Conservation (phyloP, 2,113 vertebrate species). For the Eulacestoma nigropectus region DNA sequence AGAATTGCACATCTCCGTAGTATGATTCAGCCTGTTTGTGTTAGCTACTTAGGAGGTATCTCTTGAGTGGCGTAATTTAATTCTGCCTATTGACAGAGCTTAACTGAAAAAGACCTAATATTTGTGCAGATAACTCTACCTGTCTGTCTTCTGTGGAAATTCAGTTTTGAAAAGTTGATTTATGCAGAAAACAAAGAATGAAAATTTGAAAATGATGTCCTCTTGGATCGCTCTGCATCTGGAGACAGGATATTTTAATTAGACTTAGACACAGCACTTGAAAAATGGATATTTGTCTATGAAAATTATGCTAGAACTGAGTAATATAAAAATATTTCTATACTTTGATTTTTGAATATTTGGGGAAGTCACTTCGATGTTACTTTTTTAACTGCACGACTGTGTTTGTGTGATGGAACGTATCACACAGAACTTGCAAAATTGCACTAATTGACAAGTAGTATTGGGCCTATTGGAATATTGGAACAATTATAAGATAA, state of each 20-base stretch:
- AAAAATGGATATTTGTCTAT: neutral
- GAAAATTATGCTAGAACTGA: neutral
- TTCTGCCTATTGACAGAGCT: neutral
- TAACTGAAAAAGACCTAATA: neutral
- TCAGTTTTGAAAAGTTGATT: neutral
- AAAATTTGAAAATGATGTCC: neutral
- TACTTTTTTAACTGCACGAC: neutral
- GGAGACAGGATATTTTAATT: neutral
- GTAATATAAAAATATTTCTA: neutral
- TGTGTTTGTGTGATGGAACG: neutral
- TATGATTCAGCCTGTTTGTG: neutral
- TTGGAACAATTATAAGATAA: neutral
- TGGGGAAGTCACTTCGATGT: neutral
- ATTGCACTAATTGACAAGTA: neutral
- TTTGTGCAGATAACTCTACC: neutral
- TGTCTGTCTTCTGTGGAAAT: neutral
- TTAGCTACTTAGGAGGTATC: neutral
- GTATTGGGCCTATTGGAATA: neutral
- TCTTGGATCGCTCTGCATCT: neutral
- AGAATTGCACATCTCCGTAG: neutral
- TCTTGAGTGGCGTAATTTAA: neutral
- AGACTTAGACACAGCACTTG: neutral
- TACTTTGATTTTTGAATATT: neutral
- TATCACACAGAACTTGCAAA: neutral
- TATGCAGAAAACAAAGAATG: neutral